Evolutionary conservation across 2,113 vertebrate genomes (phyloP).

Genomic region (Theristicus caerulescens): DNA sequence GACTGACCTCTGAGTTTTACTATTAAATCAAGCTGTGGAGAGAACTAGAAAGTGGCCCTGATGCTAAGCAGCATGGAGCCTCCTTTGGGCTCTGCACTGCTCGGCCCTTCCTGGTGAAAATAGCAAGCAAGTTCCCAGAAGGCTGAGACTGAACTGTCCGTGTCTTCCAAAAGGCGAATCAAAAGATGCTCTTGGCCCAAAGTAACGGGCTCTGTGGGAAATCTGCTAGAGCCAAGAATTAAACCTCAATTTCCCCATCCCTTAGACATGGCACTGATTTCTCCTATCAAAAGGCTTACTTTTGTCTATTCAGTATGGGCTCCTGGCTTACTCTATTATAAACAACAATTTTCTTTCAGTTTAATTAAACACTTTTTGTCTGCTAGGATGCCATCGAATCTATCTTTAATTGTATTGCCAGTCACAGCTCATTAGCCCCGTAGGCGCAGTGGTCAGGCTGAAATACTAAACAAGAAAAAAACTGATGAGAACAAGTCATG

Average conservation of each 20-base stretch:
- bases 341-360: constrained; percentile 14
- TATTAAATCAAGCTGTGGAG: neutral
- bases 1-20: neutral
- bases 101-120: neutral
- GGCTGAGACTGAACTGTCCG: neutral
- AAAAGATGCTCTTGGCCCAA: neutral
- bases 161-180: neutral
- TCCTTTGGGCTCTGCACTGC: neutral
- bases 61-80: neutral
- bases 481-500: neutral
- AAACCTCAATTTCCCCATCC: neutral
- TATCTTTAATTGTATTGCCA: constrained; percentile 27
- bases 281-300: constrained; percentile 1
- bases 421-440: neutral
- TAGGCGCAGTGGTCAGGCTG: neutral
- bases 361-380: constrained; percentile 21
- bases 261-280: neutral
- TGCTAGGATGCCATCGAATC: neutral
- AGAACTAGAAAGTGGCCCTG: neutral
- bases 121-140: neutral
- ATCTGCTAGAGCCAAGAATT: neutral
- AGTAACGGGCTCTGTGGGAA: neutral
- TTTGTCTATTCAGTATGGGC: neutral
- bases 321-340: neutral
- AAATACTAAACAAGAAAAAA: constrained; percentile 4